Conservation (phyloP, 2,113 vertebrate genomes). For the Carassius auratus region DNA sequence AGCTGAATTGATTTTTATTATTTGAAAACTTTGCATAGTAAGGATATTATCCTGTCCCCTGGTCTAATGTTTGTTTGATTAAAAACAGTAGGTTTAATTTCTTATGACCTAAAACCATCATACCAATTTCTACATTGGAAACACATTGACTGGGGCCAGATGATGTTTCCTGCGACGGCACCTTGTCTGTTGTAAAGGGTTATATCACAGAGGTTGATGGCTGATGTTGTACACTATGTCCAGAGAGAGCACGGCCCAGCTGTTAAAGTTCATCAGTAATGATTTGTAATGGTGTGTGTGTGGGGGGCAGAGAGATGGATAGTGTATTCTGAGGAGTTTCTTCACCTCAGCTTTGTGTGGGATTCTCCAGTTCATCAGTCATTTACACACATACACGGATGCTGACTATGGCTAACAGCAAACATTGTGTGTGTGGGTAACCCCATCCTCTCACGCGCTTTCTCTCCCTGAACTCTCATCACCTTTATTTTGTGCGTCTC, state of each 20-base stretch:
- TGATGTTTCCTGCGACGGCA: no score
- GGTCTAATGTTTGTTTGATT: no score
- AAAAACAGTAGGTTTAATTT: no score
- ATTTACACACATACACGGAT: constrained; percentile 23
- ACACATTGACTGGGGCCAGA: no score
- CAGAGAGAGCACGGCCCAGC: constrained; percentile 9
- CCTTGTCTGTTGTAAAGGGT: neutral
- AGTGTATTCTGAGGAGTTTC: constrained; percentile 35
- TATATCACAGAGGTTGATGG: neutral
- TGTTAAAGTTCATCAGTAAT: neutral
- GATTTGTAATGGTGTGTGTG: constrained; percentile 14
- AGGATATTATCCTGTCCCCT: no score
- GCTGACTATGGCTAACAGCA: constrained; percentile 35
- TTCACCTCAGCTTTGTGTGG: constrained; percentile 43
- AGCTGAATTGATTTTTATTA: no score
- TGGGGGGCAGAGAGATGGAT: constrained; percentile 28
- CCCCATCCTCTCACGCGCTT: neutral
- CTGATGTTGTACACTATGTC: neutral
- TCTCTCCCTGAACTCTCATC: neutral
- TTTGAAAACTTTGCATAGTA: no score
- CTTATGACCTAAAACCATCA: no score
- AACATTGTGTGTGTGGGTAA: neutral
- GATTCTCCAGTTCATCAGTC: constrained; percentile 45
- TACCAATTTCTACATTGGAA: no score
- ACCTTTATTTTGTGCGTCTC: neutral